These are phyloP conservation scores for Phaetusa simplex DNA, from an alignment of 2,113 vertebrate genomes.

Conservation along the genomic window DNA sequence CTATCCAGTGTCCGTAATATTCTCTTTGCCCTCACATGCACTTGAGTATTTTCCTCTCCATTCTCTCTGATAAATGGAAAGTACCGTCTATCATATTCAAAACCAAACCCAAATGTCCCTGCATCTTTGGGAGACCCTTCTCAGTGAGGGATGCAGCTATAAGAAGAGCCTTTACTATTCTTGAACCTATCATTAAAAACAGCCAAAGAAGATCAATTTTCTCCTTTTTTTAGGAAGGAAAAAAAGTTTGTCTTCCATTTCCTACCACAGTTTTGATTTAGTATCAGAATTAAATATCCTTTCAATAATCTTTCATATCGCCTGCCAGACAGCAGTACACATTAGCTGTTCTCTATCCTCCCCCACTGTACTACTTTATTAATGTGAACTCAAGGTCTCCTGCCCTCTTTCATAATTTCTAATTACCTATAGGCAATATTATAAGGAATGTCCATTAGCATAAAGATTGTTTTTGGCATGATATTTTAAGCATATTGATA, in stretches of 20 bases:
- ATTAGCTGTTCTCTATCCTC: neutral
- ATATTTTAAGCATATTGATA: neutral
- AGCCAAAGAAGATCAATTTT: neutral
- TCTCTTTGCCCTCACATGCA: neutral
- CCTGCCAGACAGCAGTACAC: neutral
- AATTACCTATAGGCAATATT: conserved; percentile 40
- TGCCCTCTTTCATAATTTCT: neutral
- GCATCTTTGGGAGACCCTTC: neutral
- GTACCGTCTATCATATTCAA: neutral
- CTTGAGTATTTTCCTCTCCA: neutral
- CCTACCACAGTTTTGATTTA: neutral
- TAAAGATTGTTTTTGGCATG: conserved; percentile 47
- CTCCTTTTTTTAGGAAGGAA: neutral
- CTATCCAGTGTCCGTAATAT: neutral
- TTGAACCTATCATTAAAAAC: neutral
- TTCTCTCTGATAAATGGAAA: neutral
- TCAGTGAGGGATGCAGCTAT: neutral
- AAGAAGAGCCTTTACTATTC: neutral
- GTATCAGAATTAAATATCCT: neutral
- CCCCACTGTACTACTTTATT: neutral
- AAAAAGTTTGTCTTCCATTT: neutral
- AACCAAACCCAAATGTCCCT: neutral
- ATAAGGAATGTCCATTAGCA: conserved; percentile 31
- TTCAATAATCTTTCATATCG: neutral
- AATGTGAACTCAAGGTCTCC: conserved; percentile 26